Base-by-base conservation (phyloP, 2,888 invertebrate species). In the Sisyra nigra region DNA sequence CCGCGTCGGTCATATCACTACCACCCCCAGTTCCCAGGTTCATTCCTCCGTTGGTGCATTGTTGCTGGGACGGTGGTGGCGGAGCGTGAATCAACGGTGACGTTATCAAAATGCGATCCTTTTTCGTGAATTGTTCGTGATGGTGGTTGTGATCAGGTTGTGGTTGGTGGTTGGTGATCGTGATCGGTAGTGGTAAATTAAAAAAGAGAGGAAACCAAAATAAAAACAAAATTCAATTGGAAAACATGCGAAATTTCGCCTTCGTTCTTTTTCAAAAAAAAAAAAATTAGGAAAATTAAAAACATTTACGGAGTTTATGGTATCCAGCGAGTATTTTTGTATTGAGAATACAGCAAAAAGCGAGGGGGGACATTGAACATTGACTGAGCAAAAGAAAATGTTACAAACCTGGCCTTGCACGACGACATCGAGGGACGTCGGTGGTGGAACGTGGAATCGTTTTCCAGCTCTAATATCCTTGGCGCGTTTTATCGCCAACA, bases 401-500 rank as follows among this genome's bases (percentile, higher is more conserved):
- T 10, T 19, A 44, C 49, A 47, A 50, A 63, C 63, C 59, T 65
- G 65, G 44, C 61, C 62, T 49, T 63, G 63, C 45, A 62, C 62
- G 45, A 61, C 61, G 44, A 61, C 61, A 53, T 62, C 62, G 13
- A 43, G n/a, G 10, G 61, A 59, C 62, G 72, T 62, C 64, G 72
- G 65, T 65, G 73, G 55, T 17, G 60, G 58, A 30, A 60, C 55
- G 52, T 67, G 67, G 48, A 69, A 63, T 45, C 80, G 70, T 63
- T 89, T 91, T 39, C 91, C 91, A 41, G 86, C 83, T 53, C 84
- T 76, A 46, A 91, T 86, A 59, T 93, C 89, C 65, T 94, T 93
- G 42, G 97, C 82, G 61, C 94, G 76, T 64, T 96, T 96, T 54
- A 97, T 92, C 48, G 97, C 97, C 57, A 98, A 70, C 58, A 93